Conservation (phyloP, 2,113 vertebrate genomes). For the Sturnus vulgaris region DNA sequence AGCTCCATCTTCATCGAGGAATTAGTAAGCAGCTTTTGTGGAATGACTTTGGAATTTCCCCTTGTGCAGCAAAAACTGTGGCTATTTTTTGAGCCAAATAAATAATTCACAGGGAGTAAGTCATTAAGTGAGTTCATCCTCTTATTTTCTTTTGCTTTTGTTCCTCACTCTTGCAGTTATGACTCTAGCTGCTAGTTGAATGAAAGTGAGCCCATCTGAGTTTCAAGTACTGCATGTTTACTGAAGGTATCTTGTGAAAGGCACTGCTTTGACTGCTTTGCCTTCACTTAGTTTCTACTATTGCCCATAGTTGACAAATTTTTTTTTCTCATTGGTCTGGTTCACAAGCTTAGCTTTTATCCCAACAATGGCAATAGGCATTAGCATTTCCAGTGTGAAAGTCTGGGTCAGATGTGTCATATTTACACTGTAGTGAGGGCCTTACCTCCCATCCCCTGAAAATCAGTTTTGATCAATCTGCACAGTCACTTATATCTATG, state of each 20-base stretch:
- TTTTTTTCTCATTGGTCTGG: background rate
- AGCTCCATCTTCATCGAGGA: background rate
- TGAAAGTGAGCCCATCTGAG: background rate
- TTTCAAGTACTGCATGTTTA: background rate
- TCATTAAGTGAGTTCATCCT: background rate
- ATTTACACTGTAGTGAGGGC: background rate
- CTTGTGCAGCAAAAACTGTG: background rate
- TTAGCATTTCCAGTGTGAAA: background rate
- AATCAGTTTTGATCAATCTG: background rate
- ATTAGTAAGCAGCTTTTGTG: background rate
- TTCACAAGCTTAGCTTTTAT: background rate
- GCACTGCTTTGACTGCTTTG: background rate
- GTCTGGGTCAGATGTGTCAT: background rate
- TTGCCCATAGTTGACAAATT: rapidly evolving
- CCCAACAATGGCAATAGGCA: too few relatives aligned
- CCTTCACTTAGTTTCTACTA: background rate
- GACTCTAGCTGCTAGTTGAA: background rate
- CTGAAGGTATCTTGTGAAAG: background rate
- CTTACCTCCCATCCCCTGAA: background rate
- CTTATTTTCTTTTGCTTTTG: background rate
- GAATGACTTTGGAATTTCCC: background rate
- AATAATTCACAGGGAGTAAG: background rate
- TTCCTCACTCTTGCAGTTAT: background rate
- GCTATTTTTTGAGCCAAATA: background rate
- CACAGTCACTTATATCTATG: background rate